Percentiles rank a stretch among this genome's conserved stretches.
These are phyloP conservation scores for Pipistrellus pipistrellus DNA, from an alignment of 2,797 vertebrate species.

Conservation along the genomic window DNA sequence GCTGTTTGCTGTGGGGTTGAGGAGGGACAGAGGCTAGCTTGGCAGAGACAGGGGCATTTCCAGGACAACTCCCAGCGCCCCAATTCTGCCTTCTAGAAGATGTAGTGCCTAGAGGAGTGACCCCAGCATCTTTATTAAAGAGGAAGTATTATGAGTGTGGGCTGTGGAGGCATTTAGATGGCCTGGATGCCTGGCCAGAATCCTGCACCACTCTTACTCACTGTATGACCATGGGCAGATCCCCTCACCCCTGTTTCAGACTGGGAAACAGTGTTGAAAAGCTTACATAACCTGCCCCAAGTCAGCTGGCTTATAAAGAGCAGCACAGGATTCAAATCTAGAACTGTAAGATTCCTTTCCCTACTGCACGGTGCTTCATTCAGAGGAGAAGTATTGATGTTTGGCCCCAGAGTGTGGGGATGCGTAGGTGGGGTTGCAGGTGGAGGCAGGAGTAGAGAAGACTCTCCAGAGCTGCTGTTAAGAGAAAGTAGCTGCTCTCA, in stretches of 20 bases:
- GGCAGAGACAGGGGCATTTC: not conserved
- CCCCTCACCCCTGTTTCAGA: not conserved
- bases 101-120: not conserved
- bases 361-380: not conserved
- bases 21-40: not conserved
- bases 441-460: not conserved
- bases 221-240: not conserved
- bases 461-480: not conserved
- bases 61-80: not conserved
- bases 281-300: not conserved
- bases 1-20: not conserved
- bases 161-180: not conserved
- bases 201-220: fast-evolving
- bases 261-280: not conserved
- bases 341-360: not conserved
- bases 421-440: not conserved
- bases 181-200: not conserved
- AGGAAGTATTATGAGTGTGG: not conserved
- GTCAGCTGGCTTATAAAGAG: not conserved
- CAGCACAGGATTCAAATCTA: not conserved
- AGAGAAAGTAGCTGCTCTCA: not conserved
- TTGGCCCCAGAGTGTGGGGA: not conserved
- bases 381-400: not conserved
- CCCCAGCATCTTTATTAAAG: not conserved
- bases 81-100: not conserved